phyloP scores from a whole-genome alignment of 1,140 invertebrate genomes.

The Sarcophaga bullata region DNA sequence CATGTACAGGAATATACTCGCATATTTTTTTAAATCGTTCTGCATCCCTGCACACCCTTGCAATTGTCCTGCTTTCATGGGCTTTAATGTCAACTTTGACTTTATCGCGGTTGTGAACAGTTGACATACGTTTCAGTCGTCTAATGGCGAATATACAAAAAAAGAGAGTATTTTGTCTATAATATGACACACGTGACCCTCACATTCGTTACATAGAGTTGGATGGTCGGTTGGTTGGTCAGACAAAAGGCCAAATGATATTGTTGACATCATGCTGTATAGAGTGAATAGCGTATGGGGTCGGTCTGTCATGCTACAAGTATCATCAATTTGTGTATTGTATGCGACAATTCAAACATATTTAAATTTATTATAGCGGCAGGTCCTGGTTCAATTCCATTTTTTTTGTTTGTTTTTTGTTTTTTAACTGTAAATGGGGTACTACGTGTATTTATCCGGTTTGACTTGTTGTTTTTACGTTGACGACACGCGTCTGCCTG shows the following conservation, averaged over 20 bases:
- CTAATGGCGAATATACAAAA: neutral
- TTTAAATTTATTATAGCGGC: slow-evolving; percentile 10
- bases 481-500: neutral
- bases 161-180: slow-evolving; percentile 1
- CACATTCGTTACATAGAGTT: neutral
- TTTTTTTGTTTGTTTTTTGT: neutral
- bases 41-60: slow-evolving; percentile 12
- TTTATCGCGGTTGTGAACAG: slow-evolving; percentile 23
- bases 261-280: slow-evolving; percentile 4
- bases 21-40: slow-evolving; percentile 3
- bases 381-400: slow-evolving; percentile 10
- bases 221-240: neutral
- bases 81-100: slow-evolving; percentile 11
- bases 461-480: slow-evolving; percentile 1
- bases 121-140: slow-evolving; percentile 6
- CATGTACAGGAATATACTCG: too few species aligned
- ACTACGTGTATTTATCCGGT: slow-evolving; percentile 7
- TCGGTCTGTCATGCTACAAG: too few species aligned
- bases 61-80: neutral
- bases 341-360: neutral
- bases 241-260: neutral
- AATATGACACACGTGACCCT: slow-evolving; percentile 20
- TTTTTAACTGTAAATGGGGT: neutral
- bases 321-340: neutral
- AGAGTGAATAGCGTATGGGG: neutral